Base-by-base conservation (phyloP, 2,888 invertebrate genomes). In the Amblyteles armatorius region DNA sequence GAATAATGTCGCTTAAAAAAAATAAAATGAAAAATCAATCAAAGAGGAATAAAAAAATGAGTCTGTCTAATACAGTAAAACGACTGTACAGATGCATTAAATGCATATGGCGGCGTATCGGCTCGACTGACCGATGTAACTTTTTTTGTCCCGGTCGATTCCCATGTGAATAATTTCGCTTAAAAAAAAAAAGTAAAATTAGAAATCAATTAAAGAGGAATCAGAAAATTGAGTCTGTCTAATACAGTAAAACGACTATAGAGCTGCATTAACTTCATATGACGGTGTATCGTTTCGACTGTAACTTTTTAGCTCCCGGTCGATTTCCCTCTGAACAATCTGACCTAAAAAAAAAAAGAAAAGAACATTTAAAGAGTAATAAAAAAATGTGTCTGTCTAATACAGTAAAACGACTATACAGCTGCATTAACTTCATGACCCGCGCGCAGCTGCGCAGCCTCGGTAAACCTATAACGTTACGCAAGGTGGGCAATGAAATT, bases 401-500 rank as follows among this genome's bases (percentile, higher is more conserved):
- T 19, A 22, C 11, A 13, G 40, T 7, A 11, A 40, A 67, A 40
- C 19, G 19, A 67, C 67, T 44, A 9, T 19, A 36, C 19, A 11
- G 16, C 6, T 16, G 29, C 33, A n/a, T 63, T 63, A 33, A 63
- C 63, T 63, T 33, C 16, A 52, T 67, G 77, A 55, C 36, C 52
- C 26, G 65, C 50, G 77, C 19, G 26, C 67, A 36, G 44, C 7
- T 13, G 22, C 44, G 50, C 29, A 72, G 57, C 29, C 71, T 69
- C 68, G 52, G 36, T 65, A 69, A 74, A 69, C 74, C 78, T 81
- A 63, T 79, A 79, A 69, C 74, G 84, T 84, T 84, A 71, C 82
- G 84, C 74, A 79, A 79, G 79, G 82, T 82, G 82, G 73, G 74
- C 82, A 82, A 84, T 76, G 60, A 79, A 84, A 76, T 84, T 71